phyloP scores from a whole-genome alignment of 2,797 vertebrate genomes.

The Phataginus tetradactyla region DNA sequence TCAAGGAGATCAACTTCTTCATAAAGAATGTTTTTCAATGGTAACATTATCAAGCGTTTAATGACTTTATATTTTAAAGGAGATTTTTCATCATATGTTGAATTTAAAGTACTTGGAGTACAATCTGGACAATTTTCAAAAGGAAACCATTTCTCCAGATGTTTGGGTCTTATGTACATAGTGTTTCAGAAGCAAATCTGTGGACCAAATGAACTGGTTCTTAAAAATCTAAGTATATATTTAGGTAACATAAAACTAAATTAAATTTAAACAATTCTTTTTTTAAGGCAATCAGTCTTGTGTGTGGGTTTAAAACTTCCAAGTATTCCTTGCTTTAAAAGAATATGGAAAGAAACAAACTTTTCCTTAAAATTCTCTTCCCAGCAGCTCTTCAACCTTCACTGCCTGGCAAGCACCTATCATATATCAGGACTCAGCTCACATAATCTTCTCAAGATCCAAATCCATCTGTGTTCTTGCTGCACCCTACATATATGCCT shows the following conservation, averaged over 20 bases:
- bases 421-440: neutral
- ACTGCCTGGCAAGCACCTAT: neutral
- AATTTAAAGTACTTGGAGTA: slow-evolving; percentile 46
- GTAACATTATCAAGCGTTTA: slow-evolving; percentile 67
- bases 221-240: slow-evolving; percentile 1
- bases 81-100: slow-evolving; percentile 38
- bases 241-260: neutral
- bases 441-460: neutral
- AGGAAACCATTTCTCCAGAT: slow-evolving; percentile 8
- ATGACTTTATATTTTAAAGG: slow-evolving; percentile 63
- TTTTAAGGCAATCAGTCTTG: neutral
- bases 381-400: neutral
- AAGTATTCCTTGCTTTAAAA: neutral
- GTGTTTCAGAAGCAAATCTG: neutral
- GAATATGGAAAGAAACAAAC: neutral
- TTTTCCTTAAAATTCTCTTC: neutral
- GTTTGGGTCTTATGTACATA: neutral
- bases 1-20: slow-evolving; percentile 73
- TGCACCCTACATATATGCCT: rapidly evolving
- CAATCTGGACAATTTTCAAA: slow-evolving; percentile 24
- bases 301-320: neutral
- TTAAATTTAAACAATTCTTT: neutral
- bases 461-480: neutral
- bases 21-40: slow-evolving; percentile 67
- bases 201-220: neutral